These are phyloP conservation scores for Pogonocherus hispidulus DNA, from an alignment of 2,888 invertebrate genomes.

Conservation along the genomic window DNA sequence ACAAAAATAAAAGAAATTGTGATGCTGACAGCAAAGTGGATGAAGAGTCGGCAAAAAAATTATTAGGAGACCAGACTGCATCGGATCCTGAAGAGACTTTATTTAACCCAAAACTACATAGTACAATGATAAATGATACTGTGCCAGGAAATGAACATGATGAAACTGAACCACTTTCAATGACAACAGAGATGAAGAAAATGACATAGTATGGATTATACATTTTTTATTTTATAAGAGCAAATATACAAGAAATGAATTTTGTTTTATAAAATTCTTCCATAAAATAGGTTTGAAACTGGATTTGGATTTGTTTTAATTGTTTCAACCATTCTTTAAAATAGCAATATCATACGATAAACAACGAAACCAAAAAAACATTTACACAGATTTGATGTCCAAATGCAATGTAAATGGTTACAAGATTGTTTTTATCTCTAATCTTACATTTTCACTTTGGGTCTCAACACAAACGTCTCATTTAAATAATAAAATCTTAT, in stretches of 20 bases:
- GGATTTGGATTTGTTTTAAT: no score
- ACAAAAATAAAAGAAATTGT: not conserved
- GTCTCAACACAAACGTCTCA: no score
- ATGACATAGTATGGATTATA: not conserved
- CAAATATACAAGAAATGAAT: constrained; percentile 8
- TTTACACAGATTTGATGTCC: no score
- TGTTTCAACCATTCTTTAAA: no score
- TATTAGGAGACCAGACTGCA: not conserved
- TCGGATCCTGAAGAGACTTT: not conserved
- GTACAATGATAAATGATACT: not conserved
- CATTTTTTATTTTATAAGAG: constrained; percentile 23
- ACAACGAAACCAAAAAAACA: no score
- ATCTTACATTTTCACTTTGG: no score
- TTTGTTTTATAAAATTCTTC: no score
- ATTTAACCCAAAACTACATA: not conserved
- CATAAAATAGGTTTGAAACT: no score
- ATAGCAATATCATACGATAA: no score
- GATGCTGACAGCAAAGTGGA: not conserved
- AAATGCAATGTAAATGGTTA: no score
- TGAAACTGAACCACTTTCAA: not conserved
- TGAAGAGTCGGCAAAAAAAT: not conserved
- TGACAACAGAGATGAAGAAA: constrained; percentile 5
- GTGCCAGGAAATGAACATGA: not conserved
- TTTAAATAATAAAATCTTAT: no score
- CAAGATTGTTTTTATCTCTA: no score